phyloP scores from a whole-genome alignment of 2,797 vertebrate species.

The Sebastes steindachneri region DNA sequence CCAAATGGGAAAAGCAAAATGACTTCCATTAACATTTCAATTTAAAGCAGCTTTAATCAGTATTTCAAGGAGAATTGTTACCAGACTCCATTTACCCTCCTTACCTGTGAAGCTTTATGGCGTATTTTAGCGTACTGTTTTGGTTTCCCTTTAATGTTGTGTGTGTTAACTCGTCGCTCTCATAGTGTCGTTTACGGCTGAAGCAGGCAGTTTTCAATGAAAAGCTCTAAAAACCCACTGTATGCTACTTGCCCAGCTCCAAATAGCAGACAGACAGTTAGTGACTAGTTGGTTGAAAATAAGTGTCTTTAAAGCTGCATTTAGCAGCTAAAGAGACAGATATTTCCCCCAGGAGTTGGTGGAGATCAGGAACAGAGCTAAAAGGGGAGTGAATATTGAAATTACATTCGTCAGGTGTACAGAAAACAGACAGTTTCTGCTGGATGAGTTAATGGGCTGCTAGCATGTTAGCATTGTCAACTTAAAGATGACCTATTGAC shows the following conservation, averaged over 20 bases:
- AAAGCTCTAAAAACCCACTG: neutral
- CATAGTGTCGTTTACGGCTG: neutral
- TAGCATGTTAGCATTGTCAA: neutral
- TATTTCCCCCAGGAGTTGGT: neutral
- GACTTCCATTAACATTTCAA: neutral
- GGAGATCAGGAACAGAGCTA: neutral
- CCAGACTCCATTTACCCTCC: neutral
- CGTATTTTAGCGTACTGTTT: neutral
- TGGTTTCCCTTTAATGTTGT: neutral
- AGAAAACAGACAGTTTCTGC: too few relatives aligned
- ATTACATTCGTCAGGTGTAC: neutral
- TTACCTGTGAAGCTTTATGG: neutral
- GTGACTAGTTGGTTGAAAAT: neutral
- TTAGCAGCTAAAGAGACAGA: neutral
- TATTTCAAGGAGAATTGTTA: neutral
- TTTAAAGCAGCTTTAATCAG: neutral
- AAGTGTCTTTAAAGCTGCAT: neutral
- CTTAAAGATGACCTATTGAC: neutral
- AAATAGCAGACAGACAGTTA: neutral
- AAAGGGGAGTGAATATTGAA: neutral
- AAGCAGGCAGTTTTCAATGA: neutral
- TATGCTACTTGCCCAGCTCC: neutral
- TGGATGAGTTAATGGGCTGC: neutral
- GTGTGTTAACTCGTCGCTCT: neutral
- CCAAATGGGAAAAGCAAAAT: neutral